phyloP scores from a whole-genome alignment of 1,140 invertebrate species.

The Drosophila chauvacae region DNA sequence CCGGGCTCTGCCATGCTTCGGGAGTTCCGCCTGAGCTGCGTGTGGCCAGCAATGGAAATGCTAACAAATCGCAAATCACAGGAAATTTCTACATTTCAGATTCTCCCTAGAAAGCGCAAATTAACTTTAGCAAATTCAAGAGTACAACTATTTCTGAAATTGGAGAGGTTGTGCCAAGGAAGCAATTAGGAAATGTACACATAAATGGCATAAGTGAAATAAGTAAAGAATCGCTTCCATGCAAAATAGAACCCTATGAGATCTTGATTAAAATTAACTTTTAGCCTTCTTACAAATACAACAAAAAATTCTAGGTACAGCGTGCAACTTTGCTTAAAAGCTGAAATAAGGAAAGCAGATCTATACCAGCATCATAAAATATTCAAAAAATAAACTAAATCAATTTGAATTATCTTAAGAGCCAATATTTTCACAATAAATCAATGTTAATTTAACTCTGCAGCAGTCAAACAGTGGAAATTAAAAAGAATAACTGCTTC shows the following conservation, averaged over 20 bases:
- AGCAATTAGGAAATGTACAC: conserved; percentile 1
- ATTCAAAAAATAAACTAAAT: not conserved
- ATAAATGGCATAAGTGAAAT: not conserved
- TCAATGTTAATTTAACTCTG: conserved; percentile 13
- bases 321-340: too few species aligned
- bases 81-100: conserved; percentile 19
- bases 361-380: too few species aligned
- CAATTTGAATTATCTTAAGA: conserved; percentile 1
- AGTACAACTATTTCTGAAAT: not conserved
- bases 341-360: not conserved
- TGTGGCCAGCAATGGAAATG: conserved; percentile 25
- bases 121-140: conserved; percentile 6
- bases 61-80: conserved; percentile 15
- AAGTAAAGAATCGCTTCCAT: not conserved
- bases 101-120: conserved; percentile 39
- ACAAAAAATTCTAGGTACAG: not conserved
- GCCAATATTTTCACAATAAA: conserved; percentile 10
- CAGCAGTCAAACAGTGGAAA: not conserved
- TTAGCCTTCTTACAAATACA: too few species aligned
- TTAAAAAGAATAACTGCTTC: conserved; percentile 9
- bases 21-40: conserved; percentile 21
- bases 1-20: not conserved
- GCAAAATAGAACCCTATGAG: too few species aligned
- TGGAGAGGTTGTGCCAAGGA: not conserved
- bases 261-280: too few species aligned